Evolutionary conservation across 2,888 invertebrate genomes (phyloP).

Genomic region (Caenorhabditis sp.): DNA sequence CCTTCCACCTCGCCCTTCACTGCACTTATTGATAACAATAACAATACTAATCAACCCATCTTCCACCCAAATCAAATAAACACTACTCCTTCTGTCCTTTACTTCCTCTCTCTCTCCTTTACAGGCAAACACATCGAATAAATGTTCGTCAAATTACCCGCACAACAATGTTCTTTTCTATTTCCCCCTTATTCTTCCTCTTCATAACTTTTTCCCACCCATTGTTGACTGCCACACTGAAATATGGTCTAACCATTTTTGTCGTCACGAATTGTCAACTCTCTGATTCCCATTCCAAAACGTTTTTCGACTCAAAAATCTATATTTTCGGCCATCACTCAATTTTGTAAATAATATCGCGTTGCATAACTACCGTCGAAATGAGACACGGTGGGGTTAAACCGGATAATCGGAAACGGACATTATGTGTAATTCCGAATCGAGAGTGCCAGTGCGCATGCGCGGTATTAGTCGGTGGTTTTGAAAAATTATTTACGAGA

Average conservation of each 20-base stretch:
- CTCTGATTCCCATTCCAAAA: background rate
- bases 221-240: slow-evolving; percentile 37
- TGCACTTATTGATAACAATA: slow-evolving; percentile 16
- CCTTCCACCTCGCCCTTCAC: background rate
- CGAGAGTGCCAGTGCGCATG: slow-evolving; percentile 1
- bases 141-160: slow-evolving; percentile 51
- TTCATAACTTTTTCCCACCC: slow-evolving; percentile 30
- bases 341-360: slow-evolving; percentile 14
- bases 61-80: slow-evolving; percentile 37
- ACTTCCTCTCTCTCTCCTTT: slow-evolving; percentile 20
- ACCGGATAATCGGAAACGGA: slow-evolving; percentile 58
- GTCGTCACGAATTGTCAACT: background rate
- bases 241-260: slow-evolving; percentile 13
- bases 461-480: slow-evolving; percentile 24
- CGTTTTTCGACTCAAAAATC: background rate
- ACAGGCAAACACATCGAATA: slow-evolving; percentile 51
- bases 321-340: background rate
- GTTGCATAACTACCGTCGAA: slow-evolving; percentile 46
- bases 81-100: slow-evolving; percentile 22
- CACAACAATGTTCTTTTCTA: slow-evolving; percentile 34
- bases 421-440: slow-evolving; percentile 32
- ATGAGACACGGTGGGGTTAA: slow-evolving; percentile 21
- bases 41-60: slow-evolving; percentile 9
- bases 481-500: slow-evolving; percentile 1
- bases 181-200: background rate